phyloP scores from a whole-genome alignment of 2,888 invertebrate genomes.

The Noctuana brunneofusca region DNA sequence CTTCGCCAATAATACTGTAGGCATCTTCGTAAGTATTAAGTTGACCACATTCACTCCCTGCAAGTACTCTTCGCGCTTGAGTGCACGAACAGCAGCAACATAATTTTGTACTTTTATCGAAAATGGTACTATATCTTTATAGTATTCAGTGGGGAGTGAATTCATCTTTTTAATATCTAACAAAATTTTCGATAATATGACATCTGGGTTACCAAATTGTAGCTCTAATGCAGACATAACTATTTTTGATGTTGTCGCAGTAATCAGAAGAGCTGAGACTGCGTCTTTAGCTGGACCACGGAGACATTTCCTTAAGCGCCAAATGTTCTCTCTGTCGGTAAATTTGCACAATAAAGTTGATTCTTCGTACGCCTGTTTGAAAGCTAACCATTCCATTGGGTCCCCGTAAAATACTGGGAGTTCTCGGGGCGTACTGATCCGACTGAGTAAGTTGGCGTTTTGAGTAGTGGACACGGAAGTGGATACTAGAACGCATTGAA shows the following conservation, averaged over 20 bases:
- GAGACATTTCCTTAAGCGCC: conserved; percentile 42
- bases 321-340: conserved; percentile 41
- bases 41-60: no score
- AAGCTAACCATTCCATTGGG: conserved; percentile 43
- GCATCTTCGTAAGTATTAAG: no score
- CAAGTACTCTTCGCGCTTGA: no score
- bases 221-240: conserved; percentile 40
- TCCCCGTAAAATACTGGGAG: conserved; percentile 36
- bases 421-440: background rate
- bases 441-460: background rate
- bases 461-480: background rate
- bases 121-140: background rate
- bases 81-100: no score
- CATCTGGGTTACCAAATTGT: conserved; percentile 42
- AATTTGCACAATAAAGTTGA: conserved; percentile 40
- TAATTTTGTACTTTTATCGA: background rate
- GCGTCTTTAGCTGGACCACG: conserved; percentile 42
- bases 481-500: no score
- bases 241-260: conserved; percentile 35
- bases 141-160: background rate
- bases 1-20: no score
- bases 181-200: background rate
- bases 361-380: conserved; percentile 41
- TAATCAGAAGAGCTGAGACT: conserved; percentile 38
- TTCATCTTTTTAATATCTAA: background rate